phyloP scores from a whole-genome alignment of 2,797 vertebrate species.

The Pipistrellus kuhlii region DNA sequence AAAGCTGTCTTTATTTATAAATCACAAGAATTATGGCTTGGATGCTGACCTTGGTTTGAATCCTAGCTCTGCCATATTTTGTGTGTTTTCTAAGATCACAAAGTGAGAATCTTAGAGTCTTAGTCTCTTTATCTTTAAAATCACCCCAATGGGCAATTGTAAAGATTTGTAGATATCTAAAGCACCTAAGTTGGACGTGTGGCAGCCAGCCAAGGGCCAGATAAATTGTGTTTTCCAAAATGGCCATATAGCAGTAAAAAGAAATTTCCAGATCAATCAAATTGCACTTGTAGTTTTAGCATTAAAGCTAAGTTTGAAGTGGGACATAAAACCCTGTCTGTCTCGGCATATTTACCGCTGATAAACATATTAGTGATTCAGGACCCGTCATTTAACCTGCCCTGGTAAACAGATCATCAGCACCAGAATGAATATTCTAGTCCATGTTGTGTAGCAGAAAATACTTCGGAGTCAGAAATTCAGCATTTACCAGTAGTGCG shows the following conservation, averaged over 20 bases:
- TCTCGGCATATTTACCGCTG: background rate
- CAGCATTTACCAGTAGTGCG: background rate
- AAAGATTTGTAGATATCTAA: slow-evolving; percentile 5
- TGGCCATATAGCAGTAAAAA: background rate
- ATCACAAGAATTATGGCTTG: background rate
- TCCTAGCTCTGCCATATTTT: background rate
- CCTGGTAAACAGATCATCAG: background rate
- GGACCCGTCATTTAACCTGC: background rate
- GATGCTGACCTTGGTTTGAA: background rate
- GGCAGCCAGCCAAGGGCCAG: background rate
- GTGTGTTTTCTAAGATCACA: background rate
- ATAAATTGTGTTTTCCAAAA: slow-evolving; percentile 41
- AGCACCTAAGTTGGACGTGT: background rate
- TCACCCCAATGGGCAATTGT: background rate
- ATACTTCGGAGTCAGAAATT: slow-evolving; percentile 15
- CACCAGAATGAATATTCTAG: background rate
- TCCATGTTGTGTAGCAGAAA: background rate
- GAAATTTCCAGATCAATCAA: slow-evolving; percentile 15
- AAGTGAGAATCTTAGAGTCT: slow-evolving; percentile 17
- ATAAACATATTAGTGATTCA: background rate
- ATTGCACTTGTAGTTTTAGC: slow-evolving; percentile 28
- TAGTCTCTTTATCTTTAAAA: slow-evolving; percentile 59
- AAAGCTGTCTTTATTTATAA: background rate
- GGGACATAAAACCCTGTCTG: background rate
- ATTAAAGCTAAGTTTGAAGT: background rate